Conservation (phyloP, 2,113 vertebrate genomes). For the Laticauda colubrina region DNA sequence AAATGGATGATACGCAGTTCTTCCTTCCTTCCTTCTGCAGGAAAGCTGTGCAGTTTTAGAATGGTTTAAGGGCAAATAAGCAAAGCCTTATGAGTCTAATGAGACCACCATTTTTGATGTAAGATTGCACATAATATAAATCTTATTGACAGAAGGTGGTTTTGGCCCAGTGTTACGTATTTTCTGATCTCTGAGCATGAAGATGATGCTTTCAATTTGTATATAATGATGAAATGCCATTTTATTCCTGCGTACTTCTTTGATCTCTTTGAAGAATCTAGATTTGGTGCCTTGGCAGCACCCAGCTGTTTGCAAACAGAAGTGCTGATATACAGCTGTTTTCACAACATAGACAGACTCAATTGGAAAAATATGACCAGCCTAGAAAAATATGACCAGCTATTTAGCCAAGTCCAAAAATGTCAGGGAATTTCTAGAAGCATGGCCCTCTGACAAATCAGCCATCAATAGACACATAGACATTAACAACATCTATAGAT, state of each 20-base stretch:
- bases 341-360: neutral
- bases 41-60: neutral
- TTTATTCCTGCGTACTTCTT: neutral
- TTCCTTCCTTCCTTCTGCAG: neutral
- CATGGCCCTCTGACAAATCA: neutral
- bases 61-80: neutral
- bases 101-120: neutral
- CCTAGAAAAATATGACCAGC: too few species aligned
- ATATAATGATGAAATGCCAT: neutral
- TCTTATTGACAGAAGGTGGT: neutral
- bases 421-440: neutral
- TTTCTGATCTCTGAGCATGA: neutral
- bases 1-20: neutral
- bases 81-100: neutral
- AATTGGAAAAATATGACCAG: neutral
- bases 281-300: rapidly evolving
- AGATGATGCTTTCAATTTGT: neutral
- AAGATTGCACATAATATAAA: neutral
- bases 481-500: neutral
- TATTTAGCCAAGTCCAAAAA: neutral
- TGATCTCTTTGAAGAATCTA: rapidly evolving
- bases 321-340: neutral
- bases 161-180: neutral
- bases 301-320: neutral
- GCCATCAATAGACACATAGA: neutral